Conservation (phyloP, 2,113 vertebrate genomes). For the Cromileptes altivelis region DNA sequence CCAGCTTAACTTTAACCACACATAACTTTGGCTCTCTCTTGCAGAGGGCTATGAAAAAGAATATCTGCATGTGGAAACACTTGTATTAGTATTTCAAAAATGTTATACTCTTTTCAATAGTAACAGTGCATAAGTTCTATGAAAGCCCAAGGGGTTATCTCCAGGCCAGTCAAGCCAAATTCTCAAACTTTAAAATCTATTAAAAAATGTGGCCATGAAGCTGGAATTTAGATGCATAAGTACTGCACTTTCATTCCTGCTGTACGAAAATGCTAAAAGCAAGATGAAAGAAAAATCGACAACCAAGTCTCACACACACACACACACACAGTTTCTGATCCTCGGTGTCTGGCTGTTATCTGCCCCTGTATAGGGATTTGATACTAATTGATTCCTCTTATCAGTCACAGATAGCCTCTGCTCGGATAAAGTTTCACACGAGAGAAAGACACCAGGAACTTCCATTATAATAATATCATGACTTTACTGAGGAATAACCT, state of each 20-base stretch:
- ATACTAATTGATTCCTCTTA: constrained; percentile 30
- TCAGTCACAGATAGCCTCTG: constrained; percentile 18
- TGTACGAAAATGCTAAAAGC: background rate
- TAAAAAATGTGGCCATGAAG: background rate
- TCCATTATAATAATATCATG: background rate
- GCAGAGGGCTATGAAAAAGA: background rate
- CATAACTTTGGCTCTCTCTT: background rate
- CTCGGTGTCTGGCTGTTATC: constrained; percentile 11
- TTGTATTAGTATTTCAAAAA: background rate
- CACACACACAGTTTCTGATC: background rate
- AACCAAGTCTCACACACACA: background rate
- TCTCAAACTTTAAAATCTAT: too few species aligned
- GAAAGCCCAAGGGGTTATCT: too few species aligned
- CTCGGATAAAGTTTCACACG: background rate
- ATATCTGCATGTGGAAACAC: background rate
- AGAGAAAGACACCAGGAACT: background rate
- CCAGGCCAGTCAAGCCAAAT: too few species aligned
- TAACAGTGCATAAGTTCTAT: background rate
- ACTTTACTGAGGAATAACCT: background rate
- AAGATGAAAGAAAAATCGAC: background rate
- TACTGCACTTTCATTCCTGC: background rate
- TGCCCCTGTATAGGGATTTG: background rate
- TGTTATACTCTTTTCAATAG: background rate
- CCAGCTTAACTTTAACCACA: too few species aligned
- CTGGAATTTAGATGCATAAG: background rate